A percentile compares a stretch with the other conserved stretches of the same genome.
Conservation (phyloP, 2,888 invertebrate genomes). For the Drosophila histrio region DNA sequence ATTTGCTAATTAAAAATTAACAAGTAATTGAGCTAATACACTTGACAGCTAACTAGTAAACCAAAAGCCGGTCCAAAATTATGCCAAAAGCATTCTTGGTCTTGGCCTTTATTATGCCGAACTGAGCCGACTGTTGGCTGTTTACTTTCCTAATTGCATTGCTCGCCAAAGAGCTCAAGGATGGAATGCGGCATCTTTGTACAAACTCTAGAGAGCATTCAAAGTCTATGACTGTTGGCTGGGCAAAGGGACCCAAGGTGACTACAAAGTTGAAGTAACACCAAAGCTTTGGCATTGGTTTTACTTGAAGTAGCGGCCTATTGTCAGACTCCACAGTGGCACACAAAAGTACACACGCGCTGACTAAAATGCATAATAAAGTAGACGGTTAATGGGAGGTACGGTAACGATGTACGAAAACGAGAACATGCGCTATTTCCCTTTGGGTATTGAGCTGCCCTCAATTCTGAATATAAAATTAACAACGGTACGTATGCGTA, state of each 20-base stretch:
- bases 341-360: slow-evolving; percentile 14
- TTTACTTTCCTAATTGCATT: slow-evolving; percentile 45
- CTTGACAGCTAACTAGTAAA: background rate
- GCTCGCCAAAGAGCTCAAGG: background rate
- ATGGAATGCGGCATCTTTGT: slow-evolving; percentile 1
- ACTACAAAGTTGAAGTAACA: slow-evolving; percentile 17
- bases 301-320: slow-evolving; percentile 33
- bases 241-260: slow-evolving; percentile 28
- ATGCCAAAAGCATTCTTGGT: background rate
- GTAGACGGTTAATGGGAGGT: slow-evolving; percentile 29
- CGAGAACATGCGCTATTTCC: slow-evolving; percentile 51
- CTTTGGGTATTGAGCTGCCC: slow-evolving; percentile 17
- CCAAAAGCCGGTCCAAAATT: background rate
- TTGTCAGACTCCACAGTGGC: slow-evolving; percentile 11
- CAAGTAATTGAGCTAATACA: background rate
- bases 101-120: slow-evolving; percentile 2
- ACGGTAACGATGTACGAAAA: background rate
- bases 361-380: slow-evolving; percentile 61
- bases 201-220: slow-evolving; percentile 50
- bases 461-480: slow-evolving; percentile 71
- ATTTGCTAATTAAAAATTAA: slow-evolving; percentile 9
- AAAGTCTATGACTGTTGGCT: slow-evolving; percentile 37
- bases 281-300: slow-evolving; percentile 31
- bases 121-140: slow-evolving; percentile 1
- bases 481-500: slow-evolving; percentile 74